Conservation (phyloP, 2,113 vertebrate genomes). For the Chionodraco myersi region DNA sequence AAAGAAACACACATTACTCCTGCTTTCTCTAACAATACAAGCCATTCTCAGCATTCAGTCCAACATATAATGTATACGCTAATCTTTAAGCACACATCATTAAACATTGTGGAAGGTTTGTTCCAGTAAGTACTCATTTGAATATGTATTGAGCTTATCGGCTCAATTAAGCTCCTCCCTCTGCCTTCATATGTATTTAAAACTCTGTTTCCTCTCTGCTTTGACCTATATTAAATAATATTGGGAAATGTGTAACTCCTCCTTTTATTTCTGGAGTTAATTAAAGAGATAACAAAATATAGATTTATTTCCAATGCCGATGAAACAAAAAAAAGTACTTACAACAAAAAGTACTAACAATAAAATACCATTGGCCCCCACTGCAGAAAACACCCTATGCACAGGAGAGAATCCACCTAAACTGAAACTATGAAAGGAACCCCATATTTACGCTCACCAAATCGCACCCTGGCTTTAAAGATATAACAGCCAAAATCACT, state of each 20-base stretch:
- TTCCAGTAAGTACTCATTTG: background rate
- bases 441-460: background rate
- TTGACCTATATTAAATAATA: background rate
- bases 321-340: background rate
- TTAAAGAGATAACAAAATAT: background rate
- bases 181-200: background rate
- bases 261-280: background rate
- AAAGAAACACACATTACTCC: slow-evolving; percentile 16
- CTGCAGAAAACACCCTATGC: slow-evolving; percentile 1
- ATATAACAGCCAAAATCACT: slow-evolving; percentile 14
- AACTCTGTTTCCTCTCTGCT: background rate
- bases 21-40: background rate
- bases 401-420: background rate
- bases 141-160: background rate
- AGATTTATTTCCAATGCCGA: background rate
- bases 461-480: slow-evolving; percentile 41
- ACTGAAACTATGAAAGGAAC: slow-evolving; percentile 6
- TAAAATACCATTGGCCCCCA: background rate
- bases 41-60: background rate
- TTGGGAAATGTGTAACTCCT: background rate
- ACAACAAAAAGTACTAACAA: background rate
- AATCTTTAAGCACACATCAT: background rate
- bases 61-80: background rate
- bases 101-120: background rate
- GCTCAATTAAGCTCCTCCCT: background rate